Evolutionary conservation across 1,140 invertebrate species (phyloP).

Genomic region (Tribolium madens): DNA sequence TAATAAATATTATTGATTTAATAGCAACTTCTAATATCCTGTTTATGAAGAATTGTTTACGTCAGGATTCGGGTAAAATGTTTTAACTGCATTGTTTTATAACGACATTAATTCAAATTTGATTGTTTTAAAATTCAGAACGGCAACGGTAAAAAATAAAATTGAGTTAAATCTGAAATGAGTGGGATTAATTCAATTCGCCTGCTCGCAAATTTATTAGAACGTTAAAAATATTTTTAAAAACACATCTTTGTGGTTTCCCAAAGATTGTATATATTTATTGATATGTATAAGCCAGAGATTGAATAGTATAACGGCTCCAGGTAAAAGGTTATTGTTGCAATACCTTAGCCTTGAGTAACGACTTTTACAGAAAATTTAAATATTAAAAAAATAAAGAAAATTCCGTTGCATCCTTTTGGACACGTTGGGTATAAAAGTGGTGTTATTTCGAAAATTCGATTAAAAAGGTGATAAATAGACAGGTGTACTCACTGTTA

Average conservation of each 20-base stretch:
- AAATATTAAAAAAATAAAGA: not conserved
- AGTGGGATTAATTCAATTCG: no score
- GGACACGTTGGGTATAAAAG: not conserved
- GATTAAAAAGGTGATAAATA: slow-evolving; percentile 10
- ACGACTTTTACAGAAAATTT: slow-evolving; percentile 7
- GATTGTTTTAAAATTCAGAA: slow-evolving; percentile 3
- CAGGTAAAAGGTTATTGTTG: slow-evolving; percentile 37
- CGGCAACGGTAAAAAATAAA: not conserved
- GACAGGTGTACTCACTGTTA: slow-evolving; percentile 75
- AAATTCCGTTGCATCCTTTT: not conserved
- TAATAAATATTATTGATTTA: not conserved
- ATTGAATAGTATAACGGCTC: not conserved
- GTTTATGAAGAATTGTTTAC: slow-evolving; percentile 16
- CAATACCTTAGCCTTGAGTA: slow-evolving; percentile 21
- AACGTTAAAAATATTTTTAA: not conserved
- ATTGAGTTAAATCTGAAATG: no score
- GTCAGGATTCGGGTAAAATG: not conserved
- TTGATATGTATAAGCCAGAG: not conserved
- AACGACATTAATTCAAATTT: not conserved
- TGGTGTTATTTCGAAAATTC: not conserved
- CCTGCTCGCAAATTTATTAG: no score
- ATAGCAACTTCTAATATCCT: slow-evolving; percentile 5
- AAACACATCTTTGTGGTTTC: no score
- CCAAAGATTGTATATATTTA: not conserved
- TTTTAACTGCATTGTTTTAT: slow-evolving; percentile 2